phyloP scores from a whole-genome alignment of 2,113 vertebrate species.

The Pholis gunnellus region DNA sequence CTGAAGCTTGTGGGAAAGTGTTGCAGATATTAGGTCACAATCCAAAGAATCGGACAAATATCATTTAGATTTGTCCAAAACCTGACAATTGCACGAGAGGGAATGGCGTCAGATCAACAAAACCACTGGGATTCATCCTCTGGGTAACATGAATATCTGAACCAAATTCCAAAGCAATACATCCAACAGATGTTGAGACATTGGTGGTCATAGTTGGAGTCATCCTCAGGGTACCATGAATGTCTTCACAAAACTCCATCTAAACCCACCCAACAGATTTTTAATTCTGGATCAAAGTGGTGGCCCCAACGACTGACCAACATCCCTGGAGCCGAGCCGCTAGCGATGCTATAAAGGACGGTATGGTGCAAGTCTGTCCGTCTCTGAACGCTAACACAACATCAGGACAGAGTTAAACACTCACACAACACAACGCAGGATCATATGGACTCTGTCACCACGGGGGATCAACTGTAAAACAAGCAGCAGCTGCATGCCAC shows the following conservation, averaged over 20 bases:
- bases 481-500: conserved; percentile 44
- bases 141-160: background rate
- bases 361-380: background rate
- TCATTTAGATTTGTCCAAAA: background rate
- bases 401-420: conserved; percentile 2
- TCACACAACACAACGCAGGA: conserved; percentile 3
- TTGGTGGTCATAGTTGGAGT: background rate
- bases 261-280: background rate
- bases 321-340: background rate
- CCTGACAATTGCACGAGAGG: background rate
- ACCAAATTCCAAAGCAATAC: background rate
- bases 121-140: background rate
- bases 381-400: background rate
- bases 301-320: background rate
- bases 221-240: background rate
- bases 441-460: conserved; percentile 20
- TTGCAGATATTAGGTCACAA: background rate
- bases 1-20: background rate
- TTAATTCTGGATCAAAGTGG: background rate
- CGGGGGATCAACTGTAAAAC: conserved; percentile 47
- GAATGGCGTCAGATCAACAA: background rate
- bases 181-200: background rate
- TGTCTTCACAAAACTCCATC: background rate
- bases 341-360: background rate
- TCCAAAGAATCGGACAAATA: background rate